These are phyloP conservation scores for Poecilia latipinna DNA, from an alignment of 2,113 vertebrate species.

Conservation along the genomic window DNA sequence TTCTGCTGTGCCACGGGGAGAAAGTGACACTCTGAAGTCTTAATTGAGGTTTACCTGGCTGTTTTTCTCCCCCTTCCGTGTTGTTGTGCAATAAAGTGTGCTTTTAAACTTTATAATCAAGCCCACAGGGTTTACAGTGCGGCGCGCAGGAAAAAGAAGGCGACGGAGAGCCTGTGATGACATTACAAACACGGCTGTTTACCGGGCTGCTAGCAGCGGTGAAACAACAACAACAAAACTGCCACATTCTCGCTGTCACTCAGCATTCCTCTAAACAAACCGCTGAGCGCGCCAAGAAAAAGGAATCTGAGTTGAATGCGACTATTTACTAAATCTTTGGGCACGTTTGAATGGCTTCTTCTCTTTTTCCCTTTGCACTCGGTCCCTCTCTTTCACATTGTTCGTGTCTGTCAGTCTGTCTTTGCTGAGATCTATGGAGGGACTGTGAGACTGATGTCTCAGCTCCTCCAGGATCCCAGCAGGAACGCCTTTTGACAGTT, in stretches of 20 bases:
- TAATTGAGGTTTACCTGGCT: constrained; percentile 79
- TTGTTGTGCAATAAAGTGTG: constrained; percentile 72
- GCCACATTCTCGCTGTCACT: constrained; percentile 66
- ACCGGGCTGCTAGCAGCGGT: constrained; percentile 53
- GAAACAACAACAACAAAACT: constrained; percentile 71
- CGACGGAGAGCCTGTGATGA: constrained; percentile 58
- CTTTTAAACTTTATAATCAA: constrained; percentile 80
- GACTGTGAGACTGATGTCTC: constrained; percentile 81
- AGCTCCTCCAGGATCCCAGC: constrained; percentile 78
- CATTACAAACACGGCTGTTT: constrained; percentile 76
- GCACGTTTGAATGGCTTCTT: constrained; percentile 67
- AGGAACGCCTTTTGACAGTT: constrained; percentile 83
- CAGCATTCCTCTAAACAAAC: constrained; percentile 70
- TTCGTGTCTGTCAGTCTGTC: constrained; percentile 76
- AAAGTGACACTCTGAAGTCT: constrained; percentile 79
- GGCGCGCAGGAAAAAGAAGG: constrained; percentile 33
- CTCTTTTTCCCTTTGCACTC: constrained; percentile 56
- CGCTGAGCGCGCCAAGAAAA: constrained; percentile 53
- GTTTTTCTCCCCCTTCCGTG: constrained; percentile 49
- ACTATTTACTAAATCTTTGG: constrained; percentile 73
- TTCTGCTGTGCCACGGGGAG: constrained; percentile 62
- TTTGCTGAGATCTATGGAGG: constrained; percentile 72
- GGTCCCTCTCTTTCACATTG: constrained; percentile 28
- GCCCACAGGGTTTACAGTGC: constrained; percentile 74
- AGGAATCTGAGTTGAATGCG: constrained; percentile 64